These are phyloP conservation scores for Antheraea yamamai DNA, from an alignment of 2,888 invertebrate genomes.

Conservation along the genomic window DNA sequence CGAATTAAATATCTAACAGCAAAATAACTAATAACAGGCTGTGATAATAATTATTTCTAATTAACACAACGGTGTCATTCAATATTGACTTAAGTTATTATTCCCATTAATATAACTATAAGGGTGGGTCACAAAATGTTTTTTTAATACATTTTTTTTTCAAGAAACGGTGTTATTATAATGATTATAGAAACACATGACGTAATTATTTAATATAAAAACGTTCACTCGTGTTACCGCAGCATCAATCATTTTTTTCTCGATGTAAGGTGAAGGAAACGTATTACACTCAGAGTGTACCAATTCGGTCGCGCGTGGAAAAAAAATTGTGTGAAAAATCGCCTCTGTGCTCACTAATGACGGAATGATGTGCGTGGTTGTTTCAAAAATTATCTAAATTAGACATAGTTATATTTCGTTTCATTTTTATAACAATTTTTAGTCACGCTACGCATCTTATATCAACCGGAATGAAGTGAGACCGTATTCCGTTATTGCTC, in stretches of 20 bases:
- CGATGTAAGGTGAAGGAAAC: conserved; percentile 64
- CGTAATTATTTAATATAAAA: conserved; percentile 59
- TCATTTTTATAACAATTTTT: background rate
- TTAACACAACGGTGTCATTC: no score
- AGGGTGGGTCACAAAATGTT: no score
- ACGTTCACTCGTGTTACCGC: conserved; percentile 40
- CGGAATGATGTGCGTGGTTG: conserved; percentile 48
- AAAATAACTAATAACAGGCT: no score
- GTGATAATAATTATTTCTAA: no score
- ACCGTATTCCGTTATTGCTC: background rate
- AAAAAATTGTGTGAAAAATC: conserved; percentile 76
- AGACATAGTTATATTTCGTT: conserved; percentile 5
- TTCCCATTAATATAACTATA: no score
- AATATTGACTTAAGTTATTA: no score
- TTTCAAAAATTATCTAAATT: conserved; percentile 13
- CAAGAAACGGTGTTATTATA: conserved; percentile 28
- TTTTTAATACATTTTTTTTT: no score
- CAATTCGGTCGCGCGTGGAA: conserved; percentile 54
- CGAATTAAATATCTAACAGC: no score
- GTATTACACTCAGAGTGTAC: conserved; percentile 61
- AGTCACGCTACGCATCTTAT: conserved; percentile 6
- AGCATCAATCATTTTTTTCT: conserved; percentile 74
- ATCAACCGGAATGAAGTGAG: background rate
- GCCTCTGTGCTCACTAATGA: conserved; percentile 69
- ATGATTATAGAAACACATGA: conserved; percentile 54